Evolutionary conservation across 2,797 vertebrate genomes (phyloP), one percentile per base, ranked within the genome.

Genomic region (Pseudomugil gertrudae): DNA sequence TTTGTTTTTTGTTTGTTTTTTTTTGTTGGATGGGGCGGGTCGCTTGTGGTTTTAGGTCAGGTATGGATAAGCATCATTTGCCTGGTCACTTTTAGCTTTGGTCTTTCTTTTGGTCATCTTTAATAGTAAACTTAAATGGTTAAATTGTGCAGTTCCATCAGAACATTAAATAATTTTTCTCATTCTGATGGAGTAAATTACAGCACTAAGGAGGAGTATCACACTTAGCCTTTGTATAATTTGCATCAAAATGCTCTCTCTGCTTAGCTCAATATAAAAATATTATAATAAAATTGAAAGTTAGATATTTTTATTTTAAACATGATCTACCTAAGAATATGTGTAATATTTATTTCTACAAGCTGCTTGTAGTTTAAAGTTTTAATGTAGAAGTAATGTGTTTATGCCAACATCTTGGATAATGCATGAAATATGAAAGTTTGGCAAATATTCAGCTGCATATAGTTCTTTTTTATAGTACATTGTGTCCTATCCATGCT

Each of bases 91-190:
- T 89, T 90, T 84, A 82, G 76, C 79, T 86, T 81, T 87, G 84
- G 79, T 84, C 80, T 84, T 91, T 89, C 87, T 89, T 92, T 93
- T 92, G 88, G 91, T 93, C 91, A 89, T 87, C 81, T 80, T 81
- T 88, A 83, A 80, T 77, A 58, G 48, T 70, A 76, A 67, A 63
- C 67, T 59, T 82, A 29, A 70, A 54, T 9, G 56, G 66, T 68
- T 32, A 64, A 84, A 72, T 58, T 13, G 2, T 69, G 65, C 76
- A 54, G 48, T 57, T 75, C 54, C 57, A 79, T 74, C 67, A 66
- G 55, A 83, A 71, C 29, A 51, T 27, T 45, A 26, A 75, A 64
- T 23, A 11, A 17, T 13, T 26, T 17, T 64, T 74, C 73, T 78
- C 24, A 62, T n/a, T n/a, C n/a, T n/a, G n/a, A n/a, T 29, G 29